phyloP scores from a whole-genome alignment of 2,888 invertebrate genomes.

The Kryphioiulus occultus region DNA sequence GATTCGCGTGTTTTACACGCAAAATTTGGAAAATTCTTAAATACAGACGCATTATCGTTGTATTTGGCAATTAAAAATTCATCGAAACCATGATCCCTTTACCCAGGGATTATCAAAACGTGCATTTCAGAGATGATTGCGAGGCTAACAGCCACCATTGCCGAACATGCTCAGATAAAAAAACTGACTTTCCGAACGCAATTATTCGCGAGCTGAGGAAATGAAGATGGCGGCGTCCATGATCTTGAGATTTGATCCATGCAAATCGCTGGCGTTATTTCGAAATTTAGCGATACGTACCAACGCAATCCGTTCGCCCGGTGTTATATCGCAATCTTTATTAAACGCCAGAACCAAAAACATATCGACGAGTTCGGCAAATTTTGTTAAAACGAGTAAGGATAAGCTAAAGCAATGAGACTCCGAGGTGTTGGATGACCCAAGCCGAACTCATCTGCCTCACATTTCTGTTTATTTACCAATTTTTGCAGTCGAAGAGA shows the following conservation, averaged over 20 bases:
- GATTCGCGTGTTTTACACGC: no score
- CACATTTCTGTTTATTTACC: not conserved
- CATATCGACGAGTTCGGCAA: not conserved
- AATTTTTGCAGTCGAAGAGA: conserved; percentile 30
- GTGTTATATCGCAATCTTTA: not conserved
- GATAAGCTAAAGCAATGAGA: not conserved
- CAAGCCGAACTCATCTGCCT: not conserved
- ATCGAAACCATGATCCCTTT: no score
- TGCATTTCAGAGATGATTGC: no score
- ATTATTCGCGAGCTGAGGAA: not conserved
- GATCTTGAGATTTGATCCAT: not conserved
- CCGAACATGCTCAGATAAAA: no score
- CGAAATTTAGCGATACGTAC: not conserved
- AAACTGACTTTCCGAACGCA: no score
- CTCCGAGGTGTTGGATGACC: not conserved
- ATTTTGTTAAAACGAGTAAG: not conserved
- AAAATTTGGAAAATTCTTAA: no score
- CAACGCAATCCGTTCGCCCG: not conserved
- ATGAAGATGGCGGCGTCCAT: not conserved
- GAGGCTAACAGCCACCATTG: no score
- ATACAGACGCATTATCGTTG: no score
- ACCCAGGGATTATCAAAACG: no score
- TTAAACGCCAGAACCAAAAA: not conserved
- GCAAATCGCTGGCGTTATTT: not conserved
- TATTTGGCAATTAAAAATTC: no score